Evolutionary conservation across 2,888 invertebrate species (phyloP), one percentile per base, ranked within the genome.

Genomic region (Slavum lentiscoides): DNA sequence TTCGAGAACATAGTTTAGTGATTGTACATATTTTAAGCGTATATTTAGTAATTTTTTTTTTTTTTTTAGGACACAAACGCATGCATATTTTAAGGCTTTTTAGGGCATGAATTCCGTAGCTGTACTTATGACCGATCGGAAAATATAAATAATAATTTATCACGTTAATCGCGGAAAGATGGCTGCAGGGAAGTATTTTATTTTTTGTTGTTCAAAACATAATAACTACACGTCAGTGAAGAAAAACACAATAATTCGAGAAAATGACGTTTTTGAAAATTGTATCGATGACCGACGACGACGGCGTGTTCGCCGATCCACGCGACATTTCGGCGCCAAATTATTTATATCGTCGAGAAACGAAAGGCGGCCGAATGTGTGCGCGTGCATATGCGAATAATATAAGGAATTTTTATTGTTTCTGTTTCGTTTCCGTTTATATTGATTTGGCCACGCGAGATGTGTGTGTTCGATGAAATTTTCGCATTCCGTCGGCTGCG

Each of bases 251-350:
- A 1, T 30, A 30, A 68, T 68, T 21, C 9, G 21, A 53, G 17
- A n/a, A 21, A 66, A 53, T 19, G 7, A 62, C 62, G 49, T 73
- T 23, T 30, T 30, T 19, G 49, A 73, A 73, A 62, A 73, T 23
- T 19, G 8, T 37, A 37, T 49, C 62, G 53, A 62, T n/a, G 62
- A 74, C 61, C 49, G 73, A 61, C 23, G 37, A 61, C 23, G 37
- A 23, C 13, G 49, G n/a, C 49, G 62, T 53, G 74, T 53, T 53
- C 62, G 30, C 30, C 13, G 73, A 30, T 49, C 62, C 61, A 37
- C 61, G 21, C 61, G 64, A n/a, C n/a, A 53, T 74, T 74, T 53
- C 37, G 74, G 21, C 74, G 74, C 66, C 74, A 39, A 74, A 66
- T 66, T 55, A 58, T 66, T 66, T 66, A 74, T 64, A 64, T 37